Percentiles rank a stretch among this genome's conserved stretches.
Conservation (phyloP, 2,113 vertebrate species). For the human region GRCh38 chr18:31858001-31858500, state of each 20-base stretch:
- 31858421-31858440: background rate
- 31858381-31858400: slow-evolving; percentile 5
- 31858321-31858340: background rate
- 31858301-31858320: background rate
- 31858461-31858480: slow-evolving; percentile 7
- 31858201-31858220: slow-evolving; percentile 22
- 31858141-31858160: background rate
- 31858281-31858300: slow-evolving; percentile 28
- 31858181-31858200: background rate
- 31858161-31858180: background rate
- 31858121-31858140: background rate
- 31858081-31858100: slow-evolving; percentile 26
- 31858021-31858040: slow-evolving; percentile 47
- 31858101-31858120: background rate
- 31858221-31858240: background rate
- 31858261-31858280: background rate
- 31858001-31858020: slow-evolving; percentile 72
- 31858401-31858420: background rate
- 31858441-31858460: background rate
- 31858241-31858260: slow-evolving; percentile 10
- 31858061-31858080: background rate
- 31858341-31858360: background rate
- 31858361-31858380: background rate
- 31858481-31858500: background rate
- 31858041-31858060: slow-evolving; percentile 43